These are phyloP conservation scores for Micromys minutus DNA, from an alignment of 2,113 vertebrate genomes.

Conservation along the genomic window DNA sequence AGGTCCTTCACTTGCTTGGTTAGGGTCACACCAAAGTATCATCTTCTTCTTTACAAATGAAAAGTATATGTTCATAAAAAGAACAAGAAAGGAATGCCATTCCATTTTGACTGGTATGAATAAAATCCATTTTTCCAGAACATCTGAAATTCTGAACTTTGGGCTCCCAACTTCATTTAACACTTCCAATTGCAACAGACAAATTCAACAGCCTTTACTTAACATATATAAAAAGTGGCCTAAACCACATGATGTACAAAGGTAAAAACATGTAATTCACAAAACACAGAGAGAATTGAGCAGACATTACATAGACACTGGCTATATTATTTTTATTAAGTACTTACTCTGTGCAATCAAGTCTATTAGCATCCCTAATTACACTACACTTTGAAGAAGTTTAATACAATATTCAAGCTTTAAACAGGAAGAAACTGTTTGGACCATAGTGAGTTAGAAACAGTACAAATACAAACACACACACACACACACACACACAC, in stretches of 20 bases:
- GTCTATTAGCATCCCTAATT: not conserved
- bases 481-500: not conserved
- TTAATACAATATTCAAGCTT: not conserved
- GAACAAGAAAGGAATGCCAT: slow-evolving; percentile 73
- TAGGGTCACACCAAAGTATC: too few relatives aligned
- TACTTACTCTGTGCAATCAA: not conserved
- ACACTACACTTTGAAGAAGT: too few relatives aligned
- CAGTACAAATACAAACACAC: too few relatives aligned
- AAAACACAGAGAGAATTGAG: not conserved
- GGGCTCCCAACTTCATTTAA: slow-evolving; percentile 41
- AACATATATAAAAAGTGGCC: slow-evolving; percentile 20
- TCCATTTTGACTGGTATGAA: slow-evolving; percentile 53
- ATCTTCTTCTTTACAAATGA: slow-evolving; percentile 20
- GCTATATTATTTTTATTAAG: not conserved
- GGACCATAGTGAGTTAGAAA: not conserved
- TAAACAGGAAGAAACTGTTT: slow-evolving; percentile 40
- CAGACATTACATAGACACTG: not conserved
- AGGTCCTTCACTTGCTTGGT: too few relatives aligned
- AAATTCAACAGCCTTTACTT: slow-evolving; percentile 6
- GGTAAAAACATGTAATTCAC: slow-evolving; percentile 4
- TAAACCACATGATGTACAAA: slow-evolving; percentile 32
- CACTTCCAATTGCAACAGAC: slow-evolving; percentile 43
- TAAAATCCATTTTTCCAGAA: slow-evolving; percentile 70
- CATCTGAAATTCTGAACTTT: slow-evolving; percentile 65
- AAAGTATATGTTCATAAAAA: slow-evolving; percentile 63